Evolutionary conservation across 2,113 vertebrate species (phyloP), one percentile per base, ranked within the genome.

Genomic region (Cyphomyrus plagiostoma): DNA sequence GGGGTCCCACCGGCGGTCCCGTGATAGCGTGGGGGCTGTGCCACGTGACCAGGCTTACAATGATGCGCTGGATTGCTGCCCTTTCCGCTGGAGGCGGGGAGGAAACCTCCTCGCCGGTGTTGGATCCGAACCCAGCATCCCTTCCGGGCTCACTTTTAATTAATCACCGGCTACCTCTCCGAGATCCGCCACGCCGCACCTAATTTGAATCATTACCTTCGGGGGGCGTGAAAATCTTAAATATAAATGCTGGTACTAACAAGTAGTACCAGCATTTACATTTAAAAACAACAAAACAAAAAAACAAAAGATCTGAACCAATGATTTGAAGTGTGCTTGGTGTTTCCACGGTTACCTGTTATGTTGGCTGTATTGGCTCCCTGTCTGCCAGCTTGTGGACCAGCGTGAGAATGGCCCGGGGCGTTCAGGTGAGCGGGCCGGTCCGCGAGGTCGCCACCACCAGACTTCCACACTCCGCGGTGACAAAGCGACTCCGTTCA

Each of bases 91-190:
- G 11, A 30, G 42, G 30, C 3, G 10, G 30, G 4, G 70, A 45
- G 26, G 26, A 23, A 89, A 39, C 7, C 46, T 7, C n/a, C 70
- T 77, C 9, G 74, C 15, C 9, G 35, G 23, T 49, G 17, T 26
- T n/a, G 30, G 39, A 58, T 58, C 83, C 56, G 21, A 89, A 62
- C 49, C 85, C 85, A 19, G 13, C 30, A 56, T 82, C 49, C 26
- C 77, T 53, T 3, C 48, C 39, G 50, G 88, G 49, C 77, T 39
- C 6, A 10, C 21, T 84, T 89, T 89, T 89, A 80, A 80, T 89
- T 89, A 89, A 80, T 89, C 30, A 56, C 30, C 19, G 8, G n/a
- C 85, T 26, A 52, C 11, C 30, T 49, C 70, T 35, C 46, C 0
- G 45, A 77, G n/a, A 17, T 48, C 48, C 46, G 1, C 30, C 45